phyloP scores from a whole-genome alignment of 2,888 invertebrate genomes.

The Xanthia icteritia region DNA sequence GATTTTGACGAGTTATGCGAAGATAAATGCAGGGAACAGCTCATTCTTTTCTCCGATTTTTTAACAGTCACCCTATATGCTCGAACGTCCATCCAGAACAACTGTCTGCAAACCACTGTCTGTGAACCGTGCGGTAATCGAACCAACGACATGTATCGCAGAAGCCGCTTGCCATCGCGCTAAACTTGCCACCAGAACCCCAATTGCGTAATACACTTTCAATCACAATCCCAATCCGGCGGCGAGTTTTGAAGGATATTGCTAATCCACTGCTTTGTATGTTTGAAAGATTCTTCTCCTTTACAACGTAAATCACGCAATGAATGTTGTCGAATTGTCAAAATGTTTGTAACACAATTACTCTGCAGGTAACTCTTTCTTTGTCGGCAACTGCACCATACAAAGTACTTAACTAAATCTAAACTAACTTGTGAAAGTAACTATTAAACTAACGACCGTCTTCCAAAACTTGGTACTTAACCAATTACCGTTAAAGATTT shows the following conservation, averaged over 20 bases:
- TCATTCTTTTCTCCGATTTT: no score
- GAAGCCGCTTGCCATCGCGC: no score
- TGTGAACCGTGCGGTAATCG: not conserved
- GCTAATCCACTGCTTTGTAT: not conserved
- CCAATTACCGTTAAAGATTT: slow-evolving; percentile 43
- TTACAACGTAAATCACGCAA: not conserved
- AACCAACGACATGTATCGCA: not conserved
- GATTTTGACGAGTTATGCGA: no score
- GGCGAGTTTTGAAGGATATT: not conserved
- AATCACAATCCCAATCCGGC: no score
- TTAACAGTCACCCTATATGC: no score
- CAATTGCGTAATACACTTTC: no score
- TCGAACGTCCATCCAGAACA: not conserved
- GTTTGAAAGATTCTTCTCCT: not conserved
- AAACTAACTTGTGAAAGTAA: slow-evolving; percentile 27
- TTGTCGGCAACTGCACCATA: not conserved
- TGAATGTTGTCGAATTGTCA: no score
- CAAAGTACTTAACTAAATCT: not conserved
- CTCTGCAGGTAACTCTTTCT: not conserved
- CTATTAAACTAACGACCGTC: slow-evolving; percentile 28
- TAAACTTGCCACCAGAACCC: not conserved
- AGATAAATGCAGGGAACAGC: no score
- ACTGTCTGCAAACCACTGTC: not conserved
- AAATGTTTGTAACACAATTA: not conserved
- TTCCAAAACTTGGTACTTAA: slow-evolving; percentile 15